Conservation (phyloP, 2,797 vertebrate genomes). For the Oryzias dopingdopingensis region DNA sequence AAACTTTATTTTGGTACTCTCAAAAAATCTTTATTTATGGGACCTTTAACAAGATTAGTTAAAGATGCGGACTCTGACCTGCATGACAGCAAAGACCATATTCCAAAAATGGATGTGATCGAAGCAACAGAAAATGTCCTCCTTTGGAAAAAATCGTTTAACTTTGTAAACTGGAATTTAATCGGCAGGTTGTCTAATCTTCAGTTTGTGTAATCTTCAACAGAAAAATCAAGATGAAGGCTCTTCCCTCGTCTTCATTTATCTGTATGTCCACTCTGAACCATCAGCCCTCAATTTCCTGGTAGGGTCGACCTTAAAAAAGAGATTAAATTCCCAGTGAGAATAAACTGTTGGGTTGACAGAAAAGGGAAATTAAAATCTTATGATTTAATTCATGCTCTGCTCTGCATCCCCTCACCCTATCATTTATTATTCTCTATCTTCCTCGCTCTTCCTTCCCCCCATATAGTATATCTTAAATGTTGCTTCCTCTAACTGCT, state of each 20-base stretch:
- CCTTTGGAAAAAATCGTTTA: too few species aligned
- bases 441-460: not conserved
- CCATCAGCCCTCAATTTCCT: slow-evolving; percentile 19
- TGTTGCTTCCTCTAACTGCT: not conserved
- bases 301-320: slow-evolving; percentile 23
- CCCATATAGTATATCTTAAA: not conserved
- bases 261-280: not conserved
- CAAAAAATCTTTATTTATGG: too few species aligned
- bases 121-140: too few species aligned
- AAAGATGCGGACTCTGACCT: too few species aligned
- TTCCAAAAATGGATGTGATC: too few species aligned
- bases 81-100: too few species aligned
- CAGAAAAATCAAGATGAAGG: too few species aligned
- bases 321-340: slow-evolving; percentile 13
- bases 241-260: not conserved
- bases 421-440: not conserved
- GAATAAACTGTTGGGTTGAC: slow-evolving; percentile 27
- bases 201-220: too few species aligned
- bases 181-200: too few species aligned
- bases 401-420: not conserved
- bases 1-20: too few species aligned
- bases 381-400: slow-evolving; percentile 6
- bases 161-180: too few species aligned
- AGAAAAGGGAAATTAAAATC: slow-evolving; percentile 21
- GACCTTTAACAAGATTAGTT: too few species aligned